Evolutionary conservation across 2,797 vertebrate species (phyloP), one percentile per base, ranked within the genome.

Genomic region (Sparus aurata): DNA sequence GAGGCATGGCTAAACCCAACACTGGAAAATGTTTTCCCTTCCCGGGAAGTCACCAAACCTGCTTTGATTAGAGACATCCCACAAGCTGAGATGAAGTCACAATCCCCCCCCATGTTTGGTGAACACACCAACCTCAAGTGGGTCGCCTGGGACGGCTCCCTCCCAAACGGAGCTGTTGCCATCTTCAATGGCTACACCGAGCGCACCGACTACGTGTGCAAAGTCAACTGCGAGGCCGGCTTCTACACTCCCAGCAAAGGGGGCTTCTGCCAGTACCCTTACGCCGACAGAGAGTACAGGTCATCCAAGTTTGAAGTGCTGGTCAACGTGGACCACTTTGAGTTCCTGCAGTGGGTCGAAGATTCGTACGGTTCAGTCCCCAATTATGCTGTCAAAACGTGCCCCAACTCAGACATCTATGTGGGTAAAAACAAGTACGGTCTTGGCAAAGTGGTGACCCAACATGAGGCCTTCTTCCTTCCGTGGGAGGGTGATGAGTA

Each of bases 401-500:
- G 95, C 75, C 61, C 84, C 3, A 69, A 85, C 9, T 79, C 86
- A 1, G 88, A 93, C 25, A 92, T 93, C 73, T 95, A 90, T 0
- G 93, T 95, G 49, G 95, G 94, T 13, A 95, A 95, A 54, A 95
- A 96, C 85, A 94, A 95, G 79, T 96, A 96, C 8, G 95, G 95
- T 2, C 91, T 96, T 16, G 95, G 95, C 27, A 96, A 96, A 73
- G 94, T 96, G 53, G 94, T 94, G 69, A 68, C 79, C 49, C 77
- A 77, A 49, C 92, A 95, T 6, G 82, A 94, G 60, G 94, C 94
- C 25, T 96, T 96, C 88, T 96, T 95, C 76, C 87, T 96, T 13
- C 94, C 95, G 12, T 95, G 91, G 89, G 90, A 95, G 68, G 95
- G 95, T 0, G 84, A 95, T 2, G 95, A 96, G 84, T 95, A 95